These are phyloP conservation scores for Forficula auricularia DNA, from an alignment of 1,140 invertebrate genomes.

Conservation along the genomic window DNA sequence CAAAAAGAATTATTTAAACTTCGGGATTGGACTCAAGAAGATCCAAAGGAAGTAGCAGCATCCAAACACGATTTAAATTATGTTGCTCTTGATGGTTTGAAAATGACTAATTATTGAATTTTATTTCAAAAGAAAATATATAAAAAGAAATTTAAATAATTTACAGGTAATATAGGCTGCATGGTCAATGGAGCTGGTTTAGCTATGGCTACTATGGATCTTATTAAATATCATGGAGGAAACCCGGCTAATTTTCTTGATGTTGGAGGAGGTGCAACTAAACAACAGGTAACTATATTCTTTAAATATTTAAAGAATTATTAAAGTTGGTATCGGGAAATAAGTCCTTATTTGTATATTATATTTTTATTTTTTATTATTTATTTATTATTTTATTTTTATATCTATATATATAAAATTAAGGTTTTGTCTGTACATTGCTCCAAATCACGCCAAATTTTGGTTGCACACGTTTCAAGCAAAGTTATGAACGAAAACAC, in stretches of 20 bases:
- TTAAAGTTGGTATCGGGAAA: no score
- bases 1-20: slow-evolving; percentile 78
- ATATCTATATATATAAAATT: no score
- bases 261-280: slow-evolving; percentile 87
- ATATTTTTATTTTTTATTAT: no score
- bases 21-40: slow-evolving; percentile 82
- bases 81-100: slow-evolving; percentile 87
- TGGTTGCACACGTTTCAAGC: no score
- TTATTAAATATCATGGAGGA: slow-evolving; percentile 85
- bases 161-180: slow-evolving; percentile 28
- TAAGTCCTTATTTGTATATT: no score
- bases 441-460: no score
- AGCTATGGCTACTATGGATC: slow-evolving; percentile 99
- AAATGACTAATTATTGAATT: slow-evolving; percentile 26
- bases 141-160: background rate
- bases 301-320: no score
- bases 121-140: slow-evolving; percentile 3
- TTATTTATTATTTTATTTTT: no score
- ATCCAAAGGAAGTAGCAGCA: slow-evolving; percentile 84
- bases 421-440: no score
- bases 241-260: slow-evolving; percentile 91
- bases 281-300: slow-evolving; percentile 28
- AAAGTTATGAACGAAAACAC: no score
- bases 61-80: slow-evolving; percentile 88
- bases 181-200: slow-evolving; percentile 89